Conservation (phyloP, 2,888 invertebrate genomes). For the Agrotis exclamationis region DNA sequence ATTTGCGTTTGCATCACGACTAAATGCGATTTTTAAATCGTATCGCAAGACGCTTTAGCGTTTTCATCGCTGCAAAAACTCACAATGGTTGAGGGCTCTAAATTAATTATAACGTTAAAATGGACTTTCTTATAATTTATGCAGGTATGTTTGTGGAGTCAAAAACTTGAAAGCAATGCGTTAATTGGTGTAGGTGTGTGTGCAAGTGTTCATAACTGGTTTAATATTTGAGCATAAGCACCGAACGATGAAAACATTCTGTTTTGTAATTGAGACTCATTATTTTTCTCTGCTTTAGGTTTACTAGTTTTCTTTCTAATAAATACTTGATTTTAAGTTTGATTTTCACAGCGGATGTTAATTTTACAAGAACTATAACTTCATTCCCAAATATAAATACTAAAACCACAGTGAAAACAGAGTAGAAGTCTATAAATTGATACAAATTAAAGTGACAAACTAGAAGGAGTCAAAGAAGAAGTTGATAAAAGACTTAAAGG, state of each 20-base stretch:
- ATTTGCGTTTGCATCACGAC: background rate
- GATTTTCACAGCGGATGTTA: too few species aligned
- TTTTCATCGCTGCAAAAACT: background rate
- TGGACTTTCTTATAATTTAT: conserved; percentile 27
- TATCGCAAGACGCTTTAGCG: background rate
- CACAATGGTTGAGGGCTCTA: background rate
- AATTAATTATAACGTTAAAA: conserved; percentile 53
- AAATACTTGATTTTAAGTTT: too few species aligned
- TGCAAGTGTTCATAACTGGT: conserved; percentile 5
- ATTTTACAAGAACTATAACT: too few species aligned
- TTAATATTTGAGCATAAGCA: conserved; percentile 10
- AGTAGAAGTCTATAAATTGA: too few species aligned
- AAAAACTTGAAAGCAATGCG: conserved; percentile 12
- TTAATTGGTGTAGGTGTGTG: conserved; percentile 14
- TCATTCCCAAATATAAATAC: too few species aligned
- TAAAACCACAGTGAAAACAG: too few species aligned
- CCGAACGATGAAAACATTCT: conserved; percentile 19
- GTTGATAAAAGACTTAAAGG: too few species aligned
- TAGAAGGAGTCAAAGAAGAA: too few species aligned
- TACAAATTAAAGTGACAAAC: too few species aligned
- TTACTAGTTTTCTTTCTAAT: background rate
- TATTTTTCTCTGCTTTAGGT: background rate
- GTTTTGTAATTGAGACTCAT: background rate
- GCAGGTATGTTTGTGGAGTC: conserved; percentile 6
- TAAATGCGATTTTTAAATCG: background rate